phyloP scores from a whole-genome alignment of 2,797 vertebrate species.

The Urosaurus nigricauda region DNA sequence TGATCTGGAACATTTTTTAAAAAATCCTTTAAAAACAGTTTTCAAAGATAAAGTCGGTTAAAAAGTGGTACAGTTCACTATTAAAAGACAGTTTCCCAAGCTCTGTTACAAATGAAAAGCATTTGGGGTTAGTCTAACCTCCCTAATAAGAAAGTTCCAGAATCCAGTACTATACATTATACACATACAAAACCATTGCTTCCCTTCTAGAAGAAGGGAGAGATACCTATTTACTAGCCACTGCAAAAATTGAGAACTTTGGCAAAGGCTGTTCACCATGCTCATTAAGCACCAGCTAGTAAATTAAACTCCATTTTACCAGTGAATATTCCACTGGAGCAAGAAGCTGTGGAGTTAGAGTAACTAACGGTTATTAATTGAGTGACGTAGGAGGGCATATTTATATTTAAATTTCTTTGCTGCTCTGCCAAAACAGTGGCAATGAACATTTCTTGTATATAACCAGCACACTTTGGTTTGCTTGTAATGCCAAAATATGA shows the following conservation, averaged over 20 bases:
- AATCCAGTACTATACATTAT: too few relatives aligned
- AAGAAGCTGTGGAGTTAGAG: neutral
- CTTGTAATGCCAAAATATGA: conserved; percentile 15
- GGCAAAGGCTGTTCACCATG: neutral
- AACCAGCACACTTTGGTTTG: neutral
- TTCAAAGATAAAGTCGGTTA: too few relatives aligned
- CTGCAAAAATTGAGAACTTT: neutral
- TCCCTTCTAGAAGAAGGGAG: conserved; percentile 5
- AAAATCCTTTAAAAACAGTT: neutral
- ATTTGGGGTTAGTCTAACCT: too few relatives aligned
- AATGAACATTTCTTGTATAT: conserved; percentile 10
- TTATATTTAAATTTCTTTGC: conserved; percentile 13
- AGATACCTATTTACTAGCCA: neutral
- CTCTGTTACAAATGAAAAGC: too few relatives aligned
- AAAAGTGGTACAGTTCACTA: too few relatives aligned
- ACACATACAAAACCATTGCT: neutral
- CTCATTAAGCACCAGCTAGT: neutral
- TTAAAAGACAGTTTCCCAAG: too few relatives aligned
- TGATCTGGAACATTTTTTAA: neutral
- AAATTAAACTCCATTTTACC: conserved; percentile 9
- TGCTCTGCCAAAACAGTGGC: conserved; percentile 20
- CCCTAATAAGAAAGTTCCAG: too few relatives aligned
- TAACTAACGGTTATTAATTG: neutral
- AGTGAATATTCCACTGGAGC: conserved; percentile 2
- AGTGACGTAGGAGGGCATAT: conserved; percentile 28